Evolutionary conservation across 2,888 invertebrate genomes (phyloP).

Genomic region (Pecten maximus): DNA sequence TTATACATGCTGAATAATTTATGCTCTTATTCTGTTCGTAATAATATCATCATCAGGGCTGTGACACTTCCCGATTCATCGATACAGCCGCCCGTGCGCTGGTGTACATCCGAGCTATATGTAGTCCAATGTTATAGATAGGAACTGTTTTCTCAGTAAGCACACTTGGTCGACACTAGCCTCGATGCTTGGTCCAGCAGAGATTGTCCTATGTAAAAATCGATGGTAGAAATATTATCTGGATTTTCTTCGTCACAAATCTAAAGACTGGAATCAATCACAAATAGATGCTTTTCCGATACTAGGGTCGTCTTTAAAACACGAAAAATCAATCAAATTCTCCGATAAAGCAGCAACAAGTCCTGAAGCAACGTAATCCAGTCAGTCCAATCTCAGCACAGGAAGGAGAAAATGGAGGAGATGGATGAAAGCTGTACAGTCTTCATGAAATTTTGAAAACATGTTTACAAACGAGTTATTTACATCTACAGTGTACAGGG

Average conservation of each 20-base stretch:
- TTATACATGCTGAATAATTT: slow-evolving; percentile 30
- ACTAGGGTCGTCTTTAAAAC: slow-evolving; percentile 4
- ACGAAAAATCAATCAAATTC: slow-evolving; percentile 18
- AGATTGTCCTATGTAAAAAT: slow-evolving; percentile 23
- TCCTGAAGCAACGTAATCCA: slow-evolving; percentile 20
- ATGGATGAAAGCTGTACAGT: not conserved
- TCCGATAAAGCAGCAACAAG: not conserved
- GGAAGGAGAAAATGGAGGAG: not conserved
- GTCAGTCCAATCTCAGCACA: not conserved
- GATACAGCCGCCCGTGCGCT: not conserved
- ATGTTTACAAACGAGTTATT: not conserved
- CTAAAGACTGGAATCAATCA: slow-evolving; percentile 13
- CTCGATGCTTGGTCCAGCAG: not conserved
- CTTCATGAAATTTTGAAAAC: not conserved
- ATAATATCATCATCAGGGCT: not conserved
- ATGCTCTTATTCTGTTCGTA: not conserved
- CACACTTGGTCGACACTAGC: not conserved
- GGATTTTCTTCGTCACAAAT: slow-evolving; percentile 33
- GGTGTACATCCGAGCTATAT: not conserved
- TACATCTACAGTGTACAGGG: not conserved
- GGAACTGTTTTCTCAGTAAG: not conserved
- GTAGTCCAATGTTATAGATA: not conserved
- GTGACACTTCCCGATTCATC: slow-evolving; percentile 15
- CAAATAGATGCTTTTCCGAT: slow-evolving; percentile 13
- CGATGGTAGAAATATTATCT: slow-evolving; percentile 33